These are phyloP conservation scores for Discoglossus pictus DNA, from an alignment of 2,797 vertebrate species.

Conservation along the genomic window DNA sequence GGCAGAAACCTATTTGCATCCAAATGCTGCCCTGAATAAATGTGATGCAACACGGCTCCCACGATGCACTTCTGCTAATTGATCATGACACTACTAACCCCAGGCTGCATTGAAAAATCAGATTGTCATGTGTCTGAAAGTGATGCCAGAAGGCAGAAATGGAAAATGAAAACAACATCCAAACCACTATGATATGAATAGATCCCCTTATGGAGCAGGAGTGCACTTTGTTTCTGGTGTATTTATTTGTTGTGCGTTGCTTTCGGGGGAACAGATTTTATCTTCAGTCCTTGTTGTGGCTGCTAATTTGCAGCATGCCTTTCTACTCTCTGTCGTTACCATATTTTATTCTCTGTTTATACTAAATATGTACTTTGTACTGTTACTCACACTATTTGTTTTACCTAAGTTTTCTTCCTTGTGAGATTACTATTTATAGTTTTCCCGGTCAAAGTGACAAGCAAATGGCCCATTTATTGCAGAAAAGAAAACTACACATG, in stretches of 20 bases:
- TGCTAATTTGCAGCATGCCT: constrained; percentile 23
- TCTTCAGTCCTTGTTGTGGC: constrained; percentile 21
- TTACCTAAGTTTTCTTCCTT: background rate
- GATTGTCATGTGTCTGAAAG: constrained; percentile 46
- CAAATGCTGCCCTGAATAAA: constrained; percentile 19
- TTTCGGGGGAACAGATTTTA: constrained; percentile 32
- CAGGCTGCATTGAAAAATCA: constrained; percentile 42
- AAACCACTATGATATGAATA: constrained; percentile 31
- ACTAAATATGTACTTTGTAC: constrained; percentile 7
- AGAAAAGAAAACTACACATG: too few relatives aligned
- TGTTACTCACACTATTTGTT: background rate
- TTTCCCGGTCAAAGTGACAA: too few relatives aligned
- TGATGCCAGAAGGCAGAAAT: constrained; percentile 38
- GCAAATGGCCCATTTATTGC: too few relatives aligned
- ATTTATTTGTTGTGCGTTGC: constrained; percentile 20
- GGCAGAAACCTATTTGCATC: constrained; percentile 41
- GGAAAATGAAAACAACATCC: constrained; percentile 27
- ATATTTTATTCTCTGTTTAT: constrained; percentile 22
- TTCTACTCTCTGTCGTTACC: constrained; percentile 9
- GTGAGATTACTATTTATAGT: too few relatives aligned
- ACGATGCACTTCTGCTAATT: constrained; percentile 42
- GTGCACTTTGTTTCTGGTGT: constrained; percentile 14
- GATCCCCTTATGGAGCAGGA: constrained; percentile 21
- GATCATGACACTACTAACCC: constrained; percentile 38
- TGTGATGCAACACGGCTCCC: constrained; percentile 38